phyloP scores from a whole-genome alignment of 2,797 vertebrate genomes.

The Hephaestus fuliginosus region DNA sequence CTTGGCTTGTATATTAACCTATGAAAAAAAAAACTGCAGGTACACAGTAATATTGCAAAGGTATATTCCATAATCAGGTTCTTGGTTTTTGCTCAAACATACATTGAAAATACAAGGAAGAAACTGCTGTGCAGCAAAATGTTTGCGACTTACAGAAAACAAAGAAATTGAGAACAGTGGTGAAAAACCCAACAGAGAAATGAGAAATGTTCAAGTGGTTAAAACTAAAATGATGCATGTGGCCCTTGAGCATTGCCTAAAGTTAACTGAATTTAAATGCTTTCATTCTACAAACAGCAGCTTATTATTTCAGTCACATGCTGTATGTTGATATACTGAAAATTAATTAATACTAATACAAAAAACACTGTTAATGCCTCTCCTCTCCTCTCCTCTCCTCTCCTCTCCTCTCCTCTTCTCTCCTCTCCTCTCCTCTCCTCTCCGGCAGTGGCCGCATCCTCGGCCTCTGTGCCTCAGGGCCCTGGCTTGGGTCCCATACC shows the following conservation, averaged over 20 bases:
- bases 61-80: background rate
- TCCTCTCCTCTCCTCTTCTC: background rate
- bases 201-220: background rate
- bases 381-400: too few relatives aligned
- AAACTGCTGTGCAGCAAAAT: slow-evolving; percentile 8
- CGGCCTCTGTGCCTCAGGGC: slow-evolving; percentile 85
- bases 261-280: background rate
- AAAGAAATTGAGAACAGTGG: background rate
- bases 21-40: background rate
- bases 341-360: background rate
- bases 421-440: background rate
- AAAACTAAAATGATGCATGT: background rate
- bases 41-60: slow-evolving; percentile 9
- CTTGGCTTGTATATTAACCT: background rate
- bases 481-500: slow-evolving; percentile 94
- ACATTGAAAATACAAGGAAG: slow-evolving; percentile 10
- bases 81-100: background rate
- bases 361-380: background rate
- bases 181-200: background rate
- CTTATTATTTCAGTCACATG: slow-evolving; percentile 1
- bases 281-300: background rate
- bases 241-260: background rate
- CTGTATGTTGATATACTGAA: background rate
- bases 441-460: slow-evolving; percentile 62
- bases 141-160: background rate